Evolutionary conservation across 2,797 vertebrate species (phyloP).

Genomic region (Hirundo rustica): DNA sequence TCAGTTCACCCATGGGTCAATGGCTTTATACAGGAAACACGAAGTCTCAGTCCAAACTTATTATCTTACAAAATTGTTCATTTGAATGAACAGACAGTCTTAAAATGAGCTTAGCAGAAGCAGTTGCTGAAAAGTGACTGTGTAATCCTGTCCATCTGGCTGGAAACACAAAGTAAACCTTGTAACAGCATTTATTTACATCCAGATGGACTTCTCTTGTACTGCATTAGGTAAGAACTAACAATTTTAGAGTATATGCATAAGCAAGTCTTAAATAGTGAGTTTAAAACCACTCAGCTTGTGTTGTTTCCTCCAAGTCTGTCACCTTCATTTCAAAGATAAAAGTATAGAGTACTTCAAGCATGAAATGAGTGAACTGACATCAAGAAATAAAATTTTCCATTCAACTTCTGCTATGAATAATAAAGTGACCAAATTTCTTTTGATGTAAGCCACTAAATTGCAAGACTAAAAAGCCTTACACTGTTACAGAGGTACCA

Average conservation of each 20-base stretch:
- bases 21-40: not conserved
- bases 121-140: not conserved
- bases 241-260: not conserved
- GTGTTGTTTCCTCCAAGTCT: not conserved
- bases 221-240: not conserved
- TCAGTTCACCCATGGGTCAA: not conserved
- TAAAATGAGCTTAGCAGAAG: not conserved
- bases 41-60: not conserved
- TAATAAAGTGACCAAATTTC: constrained; percentile 18
- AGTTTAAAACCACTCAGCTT: not conserved
- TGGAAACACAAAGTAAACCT: not conserved
- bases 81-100: not conserved
- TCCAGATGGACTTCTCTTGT: not conserved
- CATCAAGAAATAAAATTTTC: constrained; percentile 42
- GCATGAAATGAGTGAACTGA: constrained; percentile 30
- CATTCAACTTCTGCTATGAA: constrained; percentile 17
- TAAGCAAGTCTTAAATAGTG: not conserved
- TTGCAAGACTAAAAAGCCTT: not conserved
- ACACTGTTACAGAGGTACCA: not conserved
- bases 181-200: not conserved
- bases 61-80: not conserved
- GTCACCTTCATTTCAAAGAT: not conserved
- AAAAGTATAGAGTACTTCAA: constrained; percentile 24
- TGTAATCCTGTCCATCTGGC: not conserved
- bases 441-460: constrained; percentile 27